Evolutionary conservation across 2,113 vertebrate species (phyloP).

Genomic region (Xiphophorus hellerii): DNA sequence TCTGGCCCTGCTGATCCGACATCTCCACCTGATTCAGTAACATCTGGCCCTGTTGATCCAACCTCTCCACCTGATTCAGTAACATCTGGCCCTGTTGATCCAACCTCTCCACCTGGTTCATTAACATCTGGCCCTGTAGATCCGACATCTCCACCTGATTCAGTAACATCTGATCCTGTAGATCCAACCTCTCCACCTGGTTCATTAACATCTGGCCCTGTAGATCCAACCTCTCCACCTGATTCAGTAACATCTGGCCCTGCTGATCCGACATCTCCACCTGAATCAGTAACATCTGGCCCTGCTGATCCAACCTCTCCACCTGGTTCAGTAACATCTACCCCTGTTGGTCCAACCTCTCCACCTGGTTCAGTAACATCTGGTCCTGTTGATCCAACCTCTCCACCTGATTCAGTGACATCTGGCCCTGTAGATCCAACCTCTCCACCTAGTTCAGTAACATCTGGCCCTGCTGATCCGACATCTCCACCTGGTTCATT

Average conservation of each 20-base stretch:
- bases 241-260: neutral
- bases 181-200: neutral
- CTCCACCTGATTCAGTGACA: neutral
- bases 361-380: neutral
- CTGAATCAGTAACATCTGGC: neutral
- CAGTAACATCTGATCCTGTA: no score
- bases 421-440: neutral
- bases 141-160: rapidly evolving
- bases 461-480: neutral
- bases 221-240: neutral
- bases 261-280: no score
- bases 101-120: no score
- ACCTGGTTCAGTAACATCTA: neutral
- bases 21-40: rapidly evolving
- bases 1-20: neutral
- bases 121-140: no score
- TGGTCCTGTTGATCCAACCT: rapidly evolving
- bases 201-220: neutral
- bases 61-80: rapidly evolving
- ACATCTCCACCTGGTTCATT: rapidly evolving
- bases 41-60: no score
- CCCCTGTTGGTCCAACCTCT: no score
- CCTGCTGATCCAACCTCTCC: rapidly evolving
- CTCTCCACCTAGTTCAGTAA: neutral
- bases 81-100: neutral